Evolutionary conservation across 2,113 vertebrate species (phyloP).

Genomic region (Aldabrachelys gigantea): DNA sequence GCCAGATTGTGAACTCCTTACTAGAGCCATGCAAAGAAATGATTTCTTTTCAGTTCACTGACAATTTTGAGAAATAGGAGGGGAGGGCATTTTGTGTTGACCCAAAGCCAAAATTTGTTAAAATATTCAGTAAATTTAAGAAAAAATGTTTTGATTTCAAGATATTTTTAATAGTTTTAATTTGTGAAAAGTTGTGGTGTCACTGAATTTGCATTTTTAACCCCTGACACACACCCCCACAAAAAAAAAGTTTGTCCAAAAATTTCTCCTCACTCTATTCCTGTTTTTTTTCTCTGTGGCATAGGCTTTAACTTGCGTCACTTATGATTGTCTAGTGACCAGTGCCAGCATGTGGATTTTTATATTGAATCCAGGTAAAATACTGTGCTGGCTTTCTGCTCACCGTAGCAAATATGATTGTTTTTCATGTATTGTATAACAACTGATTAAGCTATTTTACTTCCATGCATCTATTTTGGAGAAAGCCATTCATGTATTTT

Average conservation of each 20-base stretch:
- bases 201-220: not conserved
- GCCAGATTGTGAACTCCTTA: not conserved
- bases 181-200: not conserved
- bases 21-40: not conserved
- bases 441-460: not conserved
- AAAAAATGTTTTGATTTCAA: not conserved
- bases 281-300: rapidly evolving
- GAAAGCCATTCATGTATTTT: not conserved
- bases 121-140: not conserved
- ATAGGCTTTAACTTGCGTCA: not conserved
- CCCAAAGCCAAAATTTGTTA: not conserved
- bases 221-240: not conserved
- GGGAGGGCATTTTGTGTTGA: not conserved
- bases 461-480: slow-evolving; percentile 11
- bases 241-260: not conserved
- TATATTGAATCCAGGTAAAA: not conserved
- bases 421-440: rapidly evolving
- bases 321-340: not conserved
- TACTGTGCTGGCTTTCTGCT: not conserved
- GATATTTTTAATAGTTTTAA: not conserved
- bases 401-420: not conserved
- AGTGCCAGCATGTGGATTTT: slow-evolving; percentile 23
- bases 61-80: not conserved
- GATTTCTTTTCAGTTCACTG: not conserved
- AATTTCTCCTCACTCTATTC: not conserved